phyloP scores from a whole-genome alignment of 2,113 vertebrate species.

The Podarcis raffonei region DNA sequence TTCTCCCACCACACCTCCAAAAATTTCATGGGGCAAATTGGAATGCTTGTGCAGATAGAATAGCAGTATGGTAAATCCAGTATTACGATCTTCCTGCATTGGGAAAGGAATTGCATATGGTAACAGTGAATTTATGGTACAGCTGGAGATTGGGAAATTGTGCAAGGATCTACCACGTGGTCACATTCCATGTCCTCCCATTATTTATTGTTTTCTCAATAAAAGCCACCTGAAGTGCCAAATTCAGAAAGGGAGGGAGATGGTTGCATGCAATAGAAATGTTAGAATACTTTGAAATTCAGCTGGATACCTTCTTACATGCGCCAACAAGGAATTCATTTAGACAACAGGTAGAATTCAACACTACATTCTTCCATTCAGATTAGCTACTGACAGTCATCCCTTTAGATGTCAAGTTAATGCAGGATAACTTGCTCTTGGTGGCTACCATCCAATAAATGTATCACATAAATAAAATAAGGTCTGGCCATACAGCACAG shows the following conservation, averaged over 20 bases:
- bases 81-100: background rate
- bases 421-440: background rate
- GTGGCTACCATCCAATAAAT: background rate
- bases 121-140: background rate
- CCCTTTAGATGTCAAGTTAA: background rate
- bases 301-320: slow-evolving; percentile 49
- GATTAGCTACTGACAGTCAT: background rate
- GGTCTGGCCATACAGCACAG: background rate
- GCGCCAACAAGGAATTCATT: slow-evolving; percentile 33
- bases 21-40: too few relatives aligned
- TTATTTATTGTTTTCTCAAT: background rate
- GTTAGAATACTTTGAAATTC: slow-evolving; percentile 63
- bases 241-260: background rate
- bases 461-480: background rate
- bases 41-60: too few relatives aligned
- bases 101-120: background rate
- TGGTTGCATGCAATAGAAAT: slow-evolving; percentile 1
- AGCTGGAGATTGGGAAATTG: too few relatives aligned
- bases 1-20: too few relatives aligned
- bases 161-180: background rate
- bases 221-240: background rate
- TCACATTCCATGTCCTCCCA: background rate
- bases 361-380: too few relatives aligned
- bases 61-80: too few relatives aligned
- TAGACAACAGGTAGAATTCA: background rate